Conservation (phyloP, 2,113 vertebrate genomes). For the Cacatua alba region DNA sequence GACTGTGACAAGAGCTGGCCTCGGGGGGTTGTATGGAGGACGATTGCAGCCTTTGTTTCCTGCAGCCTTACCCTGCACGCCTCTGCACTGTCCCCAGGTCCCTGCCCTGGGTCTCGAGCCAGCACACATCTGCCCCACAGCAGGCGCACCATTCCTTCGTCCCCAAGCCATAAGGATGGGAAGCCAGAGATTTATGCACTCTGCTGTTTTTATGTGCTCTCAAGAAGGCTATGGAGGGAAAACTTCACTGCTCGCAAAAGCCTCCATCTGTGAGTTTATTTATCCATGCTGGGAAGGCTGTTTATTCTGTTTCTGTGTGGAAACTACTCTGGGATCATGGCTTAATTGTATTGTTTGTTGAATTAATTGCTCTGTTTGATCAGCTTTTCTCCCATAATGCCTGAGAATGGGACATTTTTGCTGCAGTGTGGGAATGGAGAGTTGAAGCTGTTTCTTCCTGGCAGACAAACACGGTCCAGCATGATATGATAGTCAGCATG, state of each 20-base stretch:
- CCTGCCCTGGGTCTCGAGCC: not conserved
- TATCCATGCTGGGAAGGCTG: slow-evolving; percentile 73
- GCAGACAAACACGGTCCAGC: not conserved
- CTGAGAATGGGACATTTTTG: slow-evolving; percentile 55
- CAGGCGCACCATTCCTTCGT: not conserved
- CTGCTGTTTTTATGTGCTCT: slow-evolving; percentile 53
- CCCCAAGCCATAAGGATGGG: not conserved
- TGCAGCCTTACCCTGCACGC: not conserved
- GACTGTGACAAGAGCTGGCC: not conserved
- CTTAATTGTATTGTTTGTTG: slow-evolving; percentile 78
- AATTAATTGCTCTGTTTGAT: slow-evolving; percentile 83
- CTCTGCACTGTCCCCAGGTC: not conserved
- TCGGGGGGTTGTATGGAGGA: not conserved
- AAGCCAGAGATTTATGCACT: slow-evolving; percentile 65
- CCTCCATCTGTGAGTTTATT: slow-evolving; percentile 73
- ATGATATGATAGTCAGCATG: not conserved
- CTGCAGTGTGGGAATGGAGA: slow-evolving; percentile 20
- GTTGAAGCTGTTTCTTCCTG: not conserved
- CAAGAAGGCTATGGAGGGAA: slow-evolving; percentile 46
- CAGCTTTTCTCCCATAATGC: slow-evolving; percentile 47
- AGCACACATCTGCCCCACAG: slow-evolving; percentile 58
- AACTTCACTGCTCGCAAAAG: slow-evolving; percentile 68
- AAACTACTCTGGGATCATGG: slow-evolving; percentile 69
- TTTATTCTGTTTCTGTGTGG: slow-evolving; percentile 74
- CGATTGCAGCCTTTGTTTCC: not conserved